phyloP scores from a whole-genome alignment of 2,797 vertebrate genomes.

The Catamblyrhynchus diadema region DNA sequence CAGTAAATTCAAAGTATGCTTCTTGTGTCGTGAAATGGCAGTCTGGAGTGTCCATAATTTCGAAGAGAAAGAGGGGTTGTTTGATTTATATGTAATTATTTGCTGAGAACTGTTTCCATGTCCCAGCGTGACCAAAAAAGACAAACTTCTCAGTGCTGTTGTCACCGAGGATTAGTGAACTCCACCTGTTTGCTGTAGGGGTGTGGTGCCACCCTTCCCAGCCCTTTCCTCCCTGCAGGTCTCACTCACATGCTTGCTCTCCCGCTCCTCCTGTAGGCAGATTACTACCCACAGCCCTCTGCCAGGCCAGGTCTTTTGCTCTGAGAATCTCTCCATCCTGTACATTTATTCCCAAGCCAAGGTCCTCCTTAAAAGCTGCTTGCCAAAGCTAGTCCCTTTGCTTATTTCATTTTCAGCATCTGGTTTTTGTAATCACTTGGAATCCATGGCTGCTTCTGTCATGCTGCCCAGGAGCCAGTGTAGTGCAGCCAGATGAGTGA shows the following conservation, averaged over 20 bases:
- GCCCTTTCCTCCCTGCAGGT: background rate
- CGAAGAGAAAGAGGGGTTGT: background rate
- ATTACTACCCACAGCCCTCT: background rate
- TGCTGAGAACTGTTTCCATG: background rate
- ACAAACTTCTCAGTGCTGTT: background rate
- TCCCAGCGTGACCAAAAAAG: accelerated
- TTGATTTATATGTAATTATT: background rate
- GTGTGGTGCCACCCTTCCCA: background rate
- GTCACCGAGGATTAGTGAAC: accelerated
- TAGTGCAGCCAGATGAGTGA: background rate
- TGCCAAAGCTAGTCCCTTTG: background rate
- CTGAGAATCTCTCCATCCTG: background rate
- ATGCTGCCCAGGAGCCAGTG: background rate
- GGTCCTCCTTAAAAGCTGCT: background rate
- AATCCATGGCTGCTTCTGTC: background rate
- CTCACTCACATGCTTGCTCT: background rate
- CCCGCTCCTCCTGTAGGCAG: background rate
- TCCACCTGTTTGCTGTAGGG: background rate
- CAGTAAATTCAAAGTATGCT: background rate
- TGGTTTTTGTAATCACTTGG: background rate
- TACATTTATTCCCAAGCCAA: background rate
- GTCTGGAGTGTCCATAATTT: background rate
- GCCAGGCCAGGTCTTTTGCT: background rate
- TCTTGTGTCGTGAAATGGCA: background rate
- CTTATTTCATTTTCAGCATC: background rate